A percentile compares a stretch with the other conserved stretches of the same genome.
These are phyloP conservation scores for Synergus japonicus DNA, from an alignment of 2,888 invertebrate genomes.

Conservation along the genomic window DNA sequence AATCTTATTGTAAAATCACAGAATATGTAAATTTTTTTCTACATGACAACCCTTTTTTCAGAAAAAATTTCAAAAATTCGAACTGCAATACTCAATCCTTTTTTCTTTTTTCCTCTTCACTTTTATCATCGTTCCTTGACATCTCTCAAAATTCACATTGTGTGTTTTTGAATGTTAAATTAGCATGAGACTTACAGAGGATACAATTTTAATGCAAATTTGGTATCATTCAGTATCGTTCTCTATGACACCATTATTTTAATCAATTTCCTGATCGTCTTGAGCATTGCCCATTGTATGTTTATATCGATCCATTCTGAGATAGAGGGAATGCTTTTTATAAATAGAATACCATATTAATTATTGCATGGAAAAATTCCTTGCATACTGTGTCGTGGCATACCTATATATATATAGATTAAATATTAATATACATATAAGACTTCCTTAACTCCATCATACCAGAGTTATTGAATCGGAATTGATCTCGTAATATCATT, in stretches of 20 bases:
- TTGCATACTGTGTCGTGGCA: no score
- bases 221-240: conserved; percentile 44
- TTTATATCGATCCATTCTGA: conserved; percentile 62
- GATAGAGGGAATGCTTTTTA: conserved; percentile 48
- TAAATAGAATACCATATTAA: conserved; percentile 23
- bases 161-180: conserved; percentile 24
- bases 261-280: conserved; percentile 64
- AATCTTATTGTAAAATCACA: no score
- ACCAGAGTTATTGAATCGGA: neutral
- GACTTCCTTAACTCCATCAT: neutral
- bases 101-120: neutral
- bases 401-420: no score
- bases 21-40: no score
- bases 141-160: conserved; percentile 17
- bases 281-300: conserved; percentile 69
- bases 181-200: conserved; percentile 22
- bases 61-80: no score
- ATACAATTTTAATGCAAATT: conserved; percentile 61
- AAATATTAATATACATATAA: neutral
- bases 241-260: conserved; percentile 61
- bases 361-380: conserved; percentile 7
- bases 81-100: neutral
- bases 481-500: neutral
- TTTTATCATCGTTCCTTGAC: neutral
- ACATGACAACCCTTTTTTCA: no score